Percentiles rank a stretch among this genome's conserved stretches.
phyloP scores from a whole-genome alignment of 2,888 invertebrate genomes.

The Sepiola atlantica region DNA sequence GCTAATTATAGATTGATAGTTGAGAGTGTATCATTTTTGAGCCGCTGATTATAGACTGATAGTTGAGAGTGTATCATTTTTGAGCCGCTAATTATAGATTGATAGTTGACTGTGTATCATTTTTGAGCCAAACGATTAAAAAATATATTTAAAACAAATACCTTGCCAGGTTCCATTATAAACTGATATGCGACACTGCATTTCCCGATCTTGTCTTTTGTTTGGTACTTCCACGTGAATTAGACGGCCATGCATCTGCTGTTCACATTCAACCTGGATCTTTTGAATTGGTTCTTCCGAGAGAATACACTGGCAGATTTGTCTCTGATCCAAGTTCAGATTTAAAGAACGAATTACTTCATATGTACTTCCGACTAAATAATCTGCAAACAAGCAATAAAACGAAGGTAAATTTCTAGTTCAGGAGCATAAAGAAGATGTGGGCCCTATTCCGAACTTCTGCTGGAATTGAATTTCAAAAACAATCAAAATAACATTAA shows the following conservation, averaged over 20 bases:
- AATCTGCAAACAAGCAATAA: background rate
- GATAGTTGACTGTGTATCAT: no score
- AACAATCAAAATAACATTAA: no score
- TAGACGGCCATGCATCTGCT: constrained; percentile 10
- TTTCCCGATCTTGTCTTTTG: background rate
- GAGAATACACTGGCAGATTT: constrained; percentile 10
- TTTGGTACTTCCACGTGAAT: constrained; percentile 23
- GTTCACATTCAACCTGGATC: background rate
- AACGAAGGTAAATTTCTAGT: no score
- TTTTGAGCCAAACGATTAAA: no score
- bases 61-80: no score
- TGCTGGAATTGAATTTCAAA: no score
- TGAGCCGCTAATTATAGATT: no score
- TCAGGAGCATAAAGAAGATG: no score
- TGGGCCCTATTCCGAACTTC: no score
- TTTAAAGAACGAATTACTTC: background rate
- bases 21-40: no score
- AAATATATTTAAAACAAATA: constrained; percentile 1
- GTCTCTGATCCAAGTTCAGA: background rate
- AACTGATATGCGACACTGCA: background rate
- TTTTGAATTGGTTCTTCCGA: background rate
- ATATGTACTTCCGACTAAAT: background rate
- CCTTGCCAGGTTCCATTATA: constrained; percentile 39
- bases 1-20: no score
- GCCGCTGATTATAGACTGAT: no score